Percentiles rank a stretch among this genome's conserved stretches.
These are phyloP conservation scores for Brienomyrus longianalis DNA, from an alignment of 2,113 vertebrate genomes.

Conservation along the genomic window DNA sequence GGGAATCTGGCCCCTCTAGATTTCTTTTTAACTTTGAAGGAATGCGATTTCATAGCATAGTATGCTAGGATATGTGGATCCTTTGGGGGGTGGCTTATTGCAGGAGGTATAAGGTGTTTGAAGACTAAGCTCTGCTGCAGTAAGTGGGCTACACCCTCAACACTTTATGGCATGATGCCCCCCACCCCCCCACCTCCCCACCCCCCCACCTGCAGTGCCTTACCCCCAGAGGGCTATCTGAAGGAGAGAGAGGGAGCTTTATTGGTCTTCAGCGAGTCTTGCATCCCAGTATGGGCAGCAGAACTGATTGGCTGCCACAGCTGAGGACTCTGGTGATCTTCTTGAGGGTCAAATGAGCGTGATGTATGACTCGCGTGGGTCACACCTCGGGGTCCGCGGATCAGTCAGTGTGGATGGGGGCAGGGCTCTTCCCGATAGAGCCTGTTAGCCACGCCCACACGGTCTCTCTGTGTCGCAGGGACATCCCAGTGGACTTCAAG, in stretches of 20 bases:
- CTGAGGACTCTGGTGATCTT: not conserved
- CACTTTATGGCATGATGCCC: not conserved
- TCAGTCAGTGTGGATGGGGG: not conserved
- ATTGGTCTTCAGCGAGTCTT: not conserved
- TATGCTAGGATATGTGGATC: not conserved
- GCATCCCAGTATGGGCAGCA: not conserved
- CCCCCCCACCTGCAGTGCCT: no score
- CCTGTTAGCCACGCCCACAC: no score
- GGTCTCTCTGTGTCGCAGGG: conserved; percentile 62
- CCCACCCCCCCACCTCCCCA: no score
- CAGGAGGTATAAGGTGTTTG: not conserved
- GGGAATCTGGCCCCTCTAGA: not conserved
- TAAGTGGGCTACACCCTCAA: no score
- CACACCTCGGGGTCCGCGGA: not conserved
- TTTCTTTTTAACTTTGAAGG: not conserved
- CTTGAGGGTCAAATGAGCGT: not conserved
- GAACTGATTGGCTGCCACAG: not conserved
- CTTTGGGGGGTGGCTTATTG: not conserved
- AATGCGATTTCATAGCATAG: not conserved
- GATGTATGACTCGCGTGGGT: not conserved
- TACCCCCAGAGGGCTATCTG: not conserved
- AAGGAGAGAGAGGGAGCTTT: not conserved
- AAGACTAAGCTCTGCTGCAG: not conserved
- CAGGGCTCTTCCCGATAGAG: not conserved
- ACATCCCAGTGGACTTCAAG: conserved; percentile 99